Conservation (phyloP, 2,888 invertebrate species). For the Slavum lentiscoides region DNA sequence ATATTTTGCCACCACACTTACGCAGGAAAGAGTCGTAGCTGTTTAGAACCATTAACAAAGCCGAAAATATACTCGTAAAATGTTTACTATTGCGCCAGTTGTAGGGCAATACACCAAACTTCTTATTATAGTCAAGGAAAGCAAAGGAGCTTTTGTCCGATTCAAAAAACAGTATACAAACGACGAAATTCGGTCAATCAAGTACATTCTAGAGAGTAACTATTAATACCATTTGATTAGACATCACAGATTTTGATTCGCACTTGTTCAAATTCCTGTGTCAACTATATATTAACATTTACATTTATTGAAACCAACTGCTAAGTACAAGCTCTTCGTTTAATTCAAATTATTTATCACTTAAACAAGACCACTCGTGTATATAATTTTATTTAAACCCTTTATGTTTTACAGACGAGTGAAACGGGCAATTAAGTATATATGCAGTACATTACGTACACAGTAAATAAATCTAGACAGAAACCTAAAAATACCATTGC, state of each 20-base stretch:
- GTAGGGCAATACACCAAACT: no score
- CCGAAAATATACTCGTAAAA: no score
- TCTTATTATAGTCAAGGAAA: no score
- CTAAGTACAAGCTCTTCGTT: not conserved
- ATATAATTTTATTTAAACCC: not conserved
- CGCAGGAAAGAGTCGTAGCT: no score
- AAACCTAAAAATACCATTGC: constrained; percentile 12
- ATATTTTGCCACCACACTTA: no score
- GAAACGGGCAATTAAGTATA: constrained; percentile 9
- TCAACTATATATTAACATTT: not conserved
- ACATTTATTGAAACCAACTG: not conserved
- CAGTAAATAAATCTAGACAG: not conserved
- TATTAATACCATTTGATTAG: no score
- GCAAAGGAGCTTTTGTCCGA: no score
- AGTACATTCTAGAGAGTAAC: not conserved
- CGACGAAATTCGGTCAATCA: not conserved
- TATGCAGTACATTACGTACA: not conserved
- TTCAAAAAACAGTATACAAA: no score
- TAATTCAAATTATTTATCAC: not conserved
- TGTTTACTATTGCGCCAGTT: no score
- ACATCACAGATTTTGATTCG: not conserved
- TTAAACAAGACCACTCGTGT: not conserved
- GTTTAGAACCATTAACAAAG: no score
- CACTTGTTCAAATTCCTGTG: not conserved
- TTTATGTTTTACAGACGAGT: not conserved